A percentile compares a stretch with the other conserved stretches of the same genome.
phyloP scores from a whole-genome alignment of 2,113 vertebrate genomes.

The cattle (Bos taurus) region ARS-UCD2.0 NC_037345.1:20864501-20865000 shows the following conservation, averaged over 20 bases:
- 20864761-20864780: not conserved
- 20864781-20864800: not conserved
- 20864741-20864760: not conserved
- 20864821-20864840: not conserved
- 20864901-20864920: not conserved
- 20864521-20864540: no score
- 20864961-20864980: slow-evolving; percentile 36
- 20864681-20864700: not conserved
- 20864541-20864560: no score
- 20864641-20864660: no score
- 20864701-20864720: not conserved
- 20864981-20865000: slow-evolving; percentile 31
- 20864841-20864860: not conserved
- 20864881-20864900: not conserved
- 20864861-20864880: not conserved
- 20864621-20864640: no score
- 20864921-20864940: slow-evolving; percentile 28
- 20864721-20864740: not conserved
- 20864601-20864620: no score
- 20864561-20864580: no score
- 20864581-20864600: no score
- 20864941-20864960: not conserved
- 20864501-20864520: no score
- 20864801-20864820: not conserved
- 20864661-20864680: no score